Base-by-base conservation (phyloP, 1,140 invertebrate species). In the Lithobius niger region DNA sequence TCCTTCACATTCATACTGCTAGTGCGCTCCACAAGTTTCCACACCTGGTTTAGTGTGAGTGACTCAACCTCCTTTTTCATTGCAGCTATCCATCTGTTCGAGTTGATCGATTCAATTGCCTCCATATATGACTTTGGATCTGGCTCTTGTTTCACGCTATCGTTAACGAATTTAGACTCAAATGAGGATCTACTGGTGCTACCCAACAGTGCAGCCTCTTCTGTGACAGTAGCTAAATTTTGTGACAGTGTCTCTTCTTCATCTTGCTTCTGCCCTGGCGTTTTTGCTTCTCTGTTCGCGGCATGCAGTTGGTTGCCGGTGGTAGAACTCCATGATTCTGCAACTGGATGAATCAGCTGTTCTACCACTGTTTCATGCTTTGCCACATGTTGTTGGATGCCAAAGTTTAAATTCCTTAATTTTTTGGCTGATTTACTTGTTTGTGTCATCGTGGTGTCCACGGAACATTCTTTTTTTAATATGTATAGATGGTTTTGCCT, bases 1-100 rank as follows among this genome's bases (percentile, higher is more conserved):
- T 69, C 60, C 15, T 72, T 62, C 19, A 62, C 51, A 52, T 62
- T 66, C 65, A 62, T 67, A 60, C 67, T 61, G 3, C 57, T 42
- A 18, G 71, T 69, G 47, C 56, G 67, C 40, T 59, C 40, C 21
- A 72, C 68, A 57, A 71, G 59, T 27, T 66, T 59, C 65, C 68
- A 69, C 18, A 67, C 62, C 24, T 67, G 54, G 56, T 65, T 66
- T 58, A 65, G 60, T 57, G 58, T 24, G 45, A 69, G 64, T 47
- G 57, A 64, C 15, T 50, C 2, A 21, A 62, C 19, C 50, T 65
- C 62, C n/a, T 58, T 48, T 15, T 61, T 19, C 56, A 63, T 62
- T 28, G 64, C 61, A 36, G 31, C 26, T n/a, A 48, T 53, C 59
- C 62, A 64, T 27, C 60, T 22, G n/a, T 57, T 54, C 18, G 4